Evolutionary conservation across 2,797 vertebrate genomes (phyloP).

Genomic region (Lepus oiostolus): DNA sequence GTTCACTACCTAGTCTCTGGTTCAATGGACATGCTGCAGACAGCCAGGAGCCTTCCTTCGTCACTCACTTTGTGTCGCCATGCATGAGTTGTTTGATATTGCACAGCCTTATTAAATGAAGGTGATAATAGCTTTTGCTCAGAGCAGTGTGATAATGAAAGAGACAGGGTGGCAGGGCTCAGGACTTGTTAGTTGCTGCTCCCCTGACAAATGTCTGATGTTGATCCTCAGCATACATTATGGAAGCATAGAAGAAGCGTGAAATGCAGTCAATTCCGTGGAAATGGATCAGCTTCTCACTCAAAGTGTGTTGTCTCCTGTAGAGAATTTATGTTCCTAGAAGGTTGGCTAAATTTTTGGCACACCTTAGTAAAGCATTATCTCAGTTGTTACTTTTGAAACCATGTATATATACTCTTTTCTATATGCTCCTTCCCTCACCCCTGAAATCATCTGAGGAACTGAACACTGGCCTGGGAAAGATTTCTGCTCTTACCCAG

Average conservation of each 20-base stretch:
- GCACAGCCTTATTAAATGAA: not conserved
- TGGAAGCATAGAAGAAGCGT: not conserved
- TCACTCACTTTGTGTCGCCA: not conserved
- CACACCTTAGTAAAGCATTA: not conserved
- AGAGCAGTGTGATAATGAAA: not conserved
- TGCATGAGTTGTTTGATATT: not conserved
- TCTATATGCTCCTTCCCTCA: too few species aligned
- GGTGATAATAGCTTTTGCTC: not conserved
- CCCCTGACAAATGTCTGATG: not conserved
- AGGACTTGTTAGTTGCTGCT: not conserved
- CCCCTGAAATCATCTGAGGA: conserved; percentile 28
- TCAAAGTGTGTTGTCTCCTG: not conserved
- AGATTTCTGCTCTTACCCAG: conserved; percentile 43
- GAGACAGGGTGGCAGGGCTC: not conserved
- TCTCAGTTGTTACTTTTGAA: conserved; percentile 54
- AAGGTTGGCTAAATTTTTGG: not conserved
- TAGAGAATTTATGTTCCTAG: not conserved
- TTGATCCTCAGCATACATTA: not conserved
- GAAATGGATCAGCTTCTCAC: not conserved
- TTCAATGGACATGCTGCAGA: not conserved
- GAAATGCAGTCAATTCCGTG: not conserved
- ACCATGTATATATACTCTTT: not conserved
- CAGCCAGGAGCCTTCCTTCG: not conserved
- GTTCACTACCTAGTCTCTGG: not conserved
- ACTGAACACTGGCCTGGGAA: not conserved